Evolutionary conservation across 2,113 vertebrate species (phyloP).

Genomic region (Ctenomys sociabilis): DNA sequence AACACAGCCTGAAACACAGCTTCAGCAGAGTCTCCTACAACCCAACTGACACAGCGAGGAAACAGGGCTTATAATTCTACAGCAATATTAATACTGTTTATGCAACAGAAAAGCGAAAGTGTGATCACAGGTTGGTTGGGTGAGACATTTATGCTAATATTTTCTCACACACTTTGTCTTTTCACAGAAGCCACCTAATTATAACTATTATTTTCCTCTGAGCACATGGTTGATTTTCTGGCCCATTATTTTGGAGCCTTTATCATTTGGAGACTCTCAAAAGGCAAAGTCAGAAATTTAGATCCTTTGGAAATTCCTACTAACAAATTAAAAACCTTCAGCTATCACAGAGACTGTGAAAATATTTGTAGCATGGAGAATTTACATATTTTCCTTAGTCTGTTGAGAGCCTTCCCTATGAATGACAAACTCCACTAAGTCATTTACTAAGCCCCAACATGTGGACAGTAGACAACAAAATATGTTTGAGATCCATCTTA

Average conservation of each 20-base stretch:
- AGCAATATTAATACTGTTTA: slow-evolving; percentile 76
- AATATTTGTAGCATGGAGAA: not conserved
- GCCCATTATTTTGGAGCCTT: not conserved
- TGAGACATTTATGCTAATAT: slow-evolving; percentile 77
- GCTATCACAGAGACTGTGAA: not conserved
- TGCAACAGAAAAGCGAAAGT: slow-evolving; percentile 70
- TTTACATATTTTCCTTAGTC: not conserved
- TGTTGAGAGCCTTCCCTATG: not conserved
- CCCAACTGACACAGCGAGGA: slow-evolving; percentile 24
- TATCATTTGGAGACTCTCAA: slow-evolving; percentile 15
- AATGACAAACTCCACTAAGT: not conserved
- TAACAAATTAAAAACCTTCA: not conserved
- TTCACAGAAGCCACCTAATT: slow-evolving; percentile 60
- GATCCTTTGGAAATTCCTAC: slow-evolving; percentile 32
- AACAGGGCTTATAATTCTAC: slow-evolving; percentile 48
- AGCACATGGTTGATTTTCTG: not conserved
- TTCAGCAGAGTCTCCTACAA: slow-evolving; percentile 17
- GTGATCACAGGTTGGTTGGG: slow-evolving; percentile 71
- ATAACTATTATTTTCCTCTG: slow-evolving; percentile 30
- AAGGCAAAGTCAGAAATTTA: slow-evolving; percentile 25
- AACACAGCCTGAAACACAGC: slow-evolving; percentile 5
- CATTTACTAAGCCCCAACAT: not conserved
- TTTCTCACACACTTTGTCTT: slow-evolving; percentile 66
- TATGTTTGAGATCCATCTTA: not conserved
- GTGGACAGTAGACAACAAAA: not conserved